phyloP scores from a whole-genome alignment of 1,140 invertebrate genomes.

The Anastrepha obliqua region DNA sequence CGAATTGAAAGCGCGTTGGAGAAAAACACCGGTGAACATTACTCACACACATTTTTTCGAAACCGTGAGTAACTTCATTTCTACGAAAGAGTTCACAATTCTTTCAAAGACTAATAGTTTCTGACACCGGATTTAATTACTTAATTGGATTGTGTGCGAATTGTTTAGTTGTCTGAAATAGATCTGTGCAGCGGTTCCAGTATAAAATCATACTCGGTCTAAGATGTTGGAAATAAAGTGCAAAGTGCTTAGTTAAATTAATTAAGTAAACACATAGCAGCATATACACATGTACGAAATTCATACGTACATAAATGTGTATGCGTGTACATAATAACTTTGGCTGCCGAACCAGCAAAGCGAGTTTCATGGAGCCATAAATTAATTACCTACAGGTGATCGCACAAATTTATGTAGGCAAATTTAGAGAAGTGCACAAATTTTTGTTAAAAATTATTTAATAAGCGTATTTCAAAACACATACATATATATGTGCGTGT shows the following conservation, averaged over 20 bases:
- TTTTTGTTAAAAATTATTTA: not conserved
- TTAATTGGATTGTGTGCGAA: not conserved
- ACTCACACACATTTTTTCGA: not conserved
- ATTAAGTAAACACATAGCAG: conserved; percentile 2
- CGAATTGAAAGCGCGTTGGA: not conserved
- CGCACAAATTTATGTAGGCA: not conserved
- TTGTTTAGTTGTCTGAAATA: not conserved
- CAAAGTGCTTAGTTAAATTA: not conserved
- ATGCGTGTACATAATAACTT: not conserved
- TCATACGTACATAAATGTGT: not conserved
- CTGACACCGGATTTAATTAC: not conserved
- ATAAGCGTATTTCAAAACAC: not conserved
- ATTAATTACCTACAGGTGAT: not conserved
- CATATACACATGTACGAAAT: not conserved
- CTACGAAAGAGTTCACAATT: not conserved
- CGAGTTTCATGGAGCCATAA: not conserved
- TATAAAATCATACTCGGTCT: not conserved
- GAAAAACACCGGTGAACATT: conserved; percentile 8
- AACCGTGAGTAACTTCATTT: conserved; percentile 28
- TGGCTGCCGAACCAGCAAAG: not conserved
- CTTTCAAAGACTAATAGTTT: not conserved
- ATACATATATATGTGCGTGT: too few relatives aligned
- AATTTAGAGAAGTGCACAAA: not conserved
- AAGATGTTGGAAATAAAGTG: not conserved
- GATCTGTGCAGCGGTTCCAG: too few relatives aligned